Conservation (phyloP, 2,888 invertebrate genomes). For the Agriopis aurantiaria region DNA sequence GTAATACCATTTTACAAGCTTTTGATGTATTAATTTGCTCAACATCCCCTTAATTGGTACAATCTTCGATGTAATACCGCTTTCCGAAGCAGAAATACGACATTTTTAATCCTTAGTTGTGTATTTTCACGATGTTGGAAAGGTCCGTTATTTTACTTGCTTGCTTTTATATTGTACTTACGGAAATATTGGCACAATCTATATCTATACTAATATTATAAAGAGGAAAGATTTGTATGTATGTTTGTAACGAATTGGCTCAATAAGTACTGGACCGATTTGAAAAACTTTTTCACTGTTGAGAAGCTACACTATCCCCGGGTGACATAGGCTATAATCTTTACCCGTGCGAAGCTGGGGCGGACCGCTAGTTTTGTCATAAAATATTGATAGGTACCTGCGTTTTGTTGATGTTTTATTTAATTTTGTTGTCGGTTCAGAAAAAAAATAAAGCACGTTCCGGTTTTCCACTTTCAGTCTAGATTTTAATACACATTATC, state of each 20-base stretch:
- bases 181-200: constrained; percentile 8
- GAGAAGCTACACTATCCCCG: too few relatives aligned
- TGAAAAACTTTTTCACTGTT: too few relatives aligned
- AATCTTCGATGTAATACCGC: constrained; percentile 35
- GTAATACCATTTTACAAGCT: constrained; percentile 47
- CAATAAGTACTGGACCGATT: too few relatives aligned
- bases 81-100: constrained; percentile 19
- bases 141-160: constrained; percentile 19
- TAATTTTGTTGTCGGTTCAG: neutral
- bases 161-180: constrained; percentile 9
- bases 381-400: neutral
- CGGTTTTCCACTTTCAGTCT: too few relatives aligned
- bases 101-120: constrained; percentile 22
- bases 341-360: too few relatives aligned
- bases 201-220: too few relatives aligned
- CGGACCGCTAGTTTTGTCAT: too few relatives aligned
- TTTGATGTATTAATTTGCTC: constrained; percentile 51
- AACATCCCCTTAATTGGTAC: constrained; percentile 45
- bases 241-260: too few relatives aligned
- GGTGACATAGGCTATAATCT: too few relatives aligned
- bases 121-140: constrained; percentile 20
- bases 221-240: too few relatives aligned
- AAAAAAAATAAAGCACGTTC: too few relatives aligned
- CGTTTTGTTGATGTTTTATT: neutral
- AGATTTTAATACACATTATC: too few relatives aligned